Conservation (phyloP, 2,797 vertebrate genomes). For the Sternarchorhynchus goeldii region DNA sequence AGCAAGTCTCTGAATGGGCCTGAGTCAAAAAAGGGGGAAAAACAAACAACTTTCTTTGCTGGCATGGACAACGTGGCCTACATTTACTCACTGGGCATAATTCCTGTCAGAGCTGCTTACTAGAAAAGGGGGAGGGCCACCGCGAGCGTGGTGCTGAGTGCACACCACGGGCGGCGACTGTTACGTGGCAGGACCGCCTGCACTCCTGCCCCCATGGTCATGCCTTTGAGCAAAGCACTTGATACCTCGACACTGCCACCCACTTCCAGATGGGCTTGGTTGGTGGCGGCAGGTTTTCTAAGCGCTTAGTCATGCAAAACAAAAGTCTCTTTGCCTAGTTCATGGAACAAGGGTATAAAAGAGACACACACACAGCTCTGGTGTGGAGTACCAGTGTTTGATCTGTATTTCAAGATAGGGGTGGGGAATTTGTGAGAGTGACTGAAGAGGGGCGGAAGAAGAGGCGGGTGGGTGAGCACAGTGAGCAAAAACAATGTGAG, state of each 20-base stretch:
- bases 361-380: not conserved
- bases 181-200: not conserved
- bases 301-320: not conserved
- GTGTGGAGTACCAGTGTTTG: too few species aligned
- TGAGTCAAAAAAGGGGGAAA: conserved; percentile 10
- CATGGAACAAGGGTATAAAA: not conserved
- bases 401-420: too few species aligned
- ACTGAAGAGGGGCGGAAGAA: not conserved
- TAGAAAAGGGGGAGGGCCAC: not conserved
- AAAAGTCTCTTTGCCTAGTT: not conserved
- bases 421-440: not conserved
- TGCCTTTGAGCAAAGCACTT: not conserved
- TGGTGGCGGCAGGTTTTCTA: too few species aligned
- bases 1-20: not conserved
- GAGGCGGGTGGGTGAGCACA: too few species aligned
- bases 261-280: too few species aligned
- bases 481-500: not conserved
- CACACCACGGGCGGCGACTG: not conserved
- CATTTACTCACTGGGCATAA: conserved; percentile 24
- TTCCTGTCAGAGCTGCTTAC: conserved; percentile 1
- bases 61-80: conserved; percentile 40
- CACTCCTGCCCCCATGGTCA: not conserved
- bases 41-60: conserved; percentile 26
- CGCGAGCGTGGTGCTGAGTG: not conserved
- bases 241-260: not conserved